Conservation (phyloP, 2,113 vertebrate species). For the Hylia prasina region DNA sequence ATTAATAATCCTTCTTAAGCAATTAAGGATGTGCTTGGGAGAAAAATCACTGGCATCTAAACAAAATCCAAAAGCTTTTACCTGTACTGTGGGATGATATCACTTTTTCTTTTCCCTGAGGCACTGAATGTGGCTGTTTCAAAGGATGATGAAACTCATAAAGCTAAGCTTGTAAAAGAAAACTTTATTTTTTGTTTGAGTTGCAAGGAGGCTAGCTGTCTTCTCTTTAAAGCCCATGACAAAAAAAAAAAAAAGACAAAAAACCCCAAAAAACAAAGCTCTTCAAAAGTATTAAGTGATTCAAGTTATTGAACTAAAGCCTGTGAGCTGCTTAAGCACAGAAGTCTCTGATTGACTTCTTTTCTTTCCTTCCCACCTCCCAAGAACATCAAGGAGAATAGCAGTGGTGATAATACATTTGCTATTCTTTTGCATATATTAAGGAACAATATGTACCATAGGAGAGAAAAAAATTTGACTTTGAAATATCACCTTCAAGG, state of each 20-base stretch:
- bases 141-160: neutral
- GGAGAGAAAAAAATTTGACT: neutral
- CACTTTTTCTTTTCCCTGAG: neutral
- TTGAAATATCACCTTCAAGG: neutral
- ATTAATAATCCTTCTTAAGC: slow-evolving; percentile 25
- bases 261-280: neutral
- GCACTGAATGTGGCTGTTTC: neutral
- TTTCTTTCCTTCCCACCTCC: slow-evolving; percentile 6
- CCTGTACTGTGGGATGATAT: neutral
- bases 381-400: neutral
- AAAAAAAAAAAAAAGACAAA: neutral
- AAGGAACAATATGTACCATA: neutral
- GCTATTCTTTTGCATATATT: neutral
- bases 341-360: neutral
- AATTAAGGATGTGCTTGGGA: neutral
- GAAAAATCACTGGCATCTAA: neutral
- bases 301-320: neutral
- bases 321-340: neutral
- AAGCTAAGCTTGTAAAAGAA: neutral
- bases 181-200: neutral
- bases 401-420: neutral
- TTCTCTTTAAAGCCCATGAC: neutral
- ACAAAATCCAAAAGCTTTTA: neutral
- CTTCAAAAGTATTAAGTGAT: neutral
- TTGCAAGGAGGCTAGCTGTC: neutral